Base-by-base conservation (phyloP, 2,888 invertebrate species). In the Melikaiella ostensackeni region DNA sequence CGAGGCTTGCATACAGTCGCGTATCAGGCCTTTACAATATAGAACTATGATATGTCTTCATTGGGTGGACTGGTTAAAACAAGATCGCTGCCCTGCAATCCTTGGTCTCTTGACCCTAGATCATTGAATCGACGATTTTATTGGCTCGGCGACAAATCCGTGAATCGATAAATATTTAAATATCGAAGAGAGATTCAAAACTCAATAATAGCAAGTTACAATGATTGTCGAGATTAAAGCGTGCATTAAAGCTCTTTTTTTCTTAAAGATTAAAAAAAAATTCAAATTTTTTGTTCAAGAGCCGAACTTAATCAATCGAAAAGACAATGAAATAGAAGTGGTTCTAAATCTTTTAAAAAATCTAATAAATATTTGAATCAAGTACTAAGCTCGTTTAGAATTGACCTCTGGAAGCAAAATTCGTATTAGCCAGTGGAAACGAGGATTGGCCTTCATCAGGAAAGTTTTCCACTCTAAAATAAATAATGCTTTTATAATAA, bases 171-270 rank as follows among this genome's bases (percentile, higher is more conserved):
- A 66, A 66, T 66, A 38, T 66, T 35, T 24, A 42, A 35, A 77
- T 79, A 62, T 75, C 35, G 46, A 46, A 62, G 30, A 21, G 35
- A 61, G 62, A 75, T 42, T 75, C 21, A 42, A 61, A 75, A 61
- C 57, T 75, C 27, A 61, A 61, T 63, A 35, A 64, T 50, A 64
- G 63, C 61, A 30, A 62, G 38, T 80, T 50, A 77, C 64, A 59
- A 78, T 83, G 83, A 83, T 81, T 83, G 83, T 83, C 81, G 80
- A 77, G 64, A 80, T 81, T 80, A 80, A 80, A 83, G 81, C 81
- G 78, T 81, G 81, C 82, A 73, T 77, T 76, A 77, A 75, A 78
- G 79, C 77, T 77, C 27, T 77, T 50, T 35, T 77, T 75, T 55
- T 50, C 46, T 50, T 50, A n/a, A 19, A n/a, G n/a, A 50, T n/a